Conservation (phyloP, 2,888 invertebrate species). For the Cotesia congregata region DNA sequence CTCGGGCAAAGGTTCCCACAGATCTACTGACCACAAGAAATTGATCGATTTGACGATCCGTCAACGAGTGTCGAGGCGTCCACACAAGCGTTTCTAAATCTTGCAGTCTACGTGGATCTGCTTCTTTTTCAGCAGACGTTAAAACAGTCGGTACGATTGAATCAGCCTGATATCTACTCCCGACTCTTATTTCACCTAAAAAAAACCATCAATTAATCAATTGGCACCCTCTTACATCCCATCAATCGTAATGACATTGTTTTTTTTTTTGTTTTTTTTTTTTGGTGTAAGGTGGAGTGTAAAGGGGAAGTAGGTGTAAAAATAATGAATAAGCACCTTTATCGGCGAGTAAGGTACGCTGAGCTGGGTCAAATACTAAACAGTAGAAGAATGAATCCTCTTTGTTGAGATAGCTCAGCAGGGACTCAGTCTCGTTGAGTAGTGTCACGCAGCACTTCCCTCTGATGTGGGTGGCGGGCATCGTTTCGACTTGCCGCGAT, state of each 20-base stretch:
- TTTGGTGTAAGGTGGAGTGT: neutral
- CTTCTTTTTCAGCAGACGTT: constrained; percentile 70
- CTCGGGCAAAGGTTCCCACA: constrained; percentile 98
- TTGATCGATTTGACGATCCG: constrained; percentile 98
- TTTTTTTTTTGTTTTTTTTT: neutral
- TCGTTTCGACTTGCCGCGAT: constrained; percentile 96
- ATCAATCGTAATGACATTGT: neutral
- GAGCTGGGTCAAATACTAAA: constrained; percentile 98
- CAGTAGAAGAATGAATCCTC: constrained; percentile 99
- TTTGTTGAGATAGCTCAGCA: constrained; percentile 96
- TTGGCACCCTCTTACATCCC: neutral
- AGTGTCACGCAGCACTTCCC: constrained; percentile 99
- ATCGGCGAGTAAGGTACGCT: constrained; percentile 98
- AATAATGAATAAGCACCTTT: constrained; percentile 76
- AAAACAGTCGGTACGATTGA: constrained; percentile 77
- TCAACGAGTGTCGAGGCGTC: constrained; percentile 92
- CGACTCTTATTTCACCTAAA: constrained; percentile 77
- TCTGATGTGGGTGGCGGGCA: constrained; percentile 98
- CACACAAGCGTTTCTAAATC: constrained; percentile 94
- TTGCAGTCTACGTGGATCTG: constrained; percentile 78
- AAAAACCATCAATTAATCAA: constrained; percentile 18
- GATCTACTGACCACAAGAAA: constrained; percentile 95
- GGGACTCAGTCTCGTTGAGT: constrained; percentile 98
- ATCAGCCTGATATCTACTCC: constrained; percentile 97
- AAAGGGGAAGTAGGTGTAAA: neutral